A percentile compares a stretch with the other conserved stretches of the same genome.
Conservation (phyloP, 2,113 vertebrate species). For the Rousettus leschenaultii region DNA sequence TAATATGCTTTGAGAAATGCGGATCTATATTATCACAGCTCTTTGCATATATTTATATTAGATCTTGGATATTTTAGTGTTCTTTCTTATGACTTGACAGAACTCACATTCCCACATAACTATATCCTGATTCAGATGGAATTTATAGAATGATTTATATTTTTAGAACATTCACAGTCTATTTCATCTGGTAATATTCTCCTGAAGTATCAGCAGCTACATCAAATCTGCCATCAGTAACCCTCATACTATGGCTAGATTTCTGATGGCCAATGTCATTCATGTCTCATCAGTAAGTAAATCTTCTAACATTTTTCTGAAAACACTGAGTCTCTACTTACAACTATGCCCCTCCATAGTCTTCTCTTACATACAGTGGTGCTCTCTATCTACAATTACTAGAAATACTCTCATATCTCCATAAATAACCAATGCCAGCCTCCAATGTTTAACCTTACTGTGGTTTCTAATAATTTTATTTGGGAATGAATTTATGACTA, state of each 20-base stretch:
- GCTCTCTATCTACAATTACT: background rate
- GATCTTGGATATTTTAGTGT: background rate
- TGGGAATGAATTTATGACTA: background rate
- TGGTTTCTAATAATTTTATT: constrained; percentile 18
- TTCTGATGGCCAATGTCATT: background rate
- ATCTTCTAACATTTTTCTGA: background rate
- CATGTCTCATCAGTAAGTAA: background rate
- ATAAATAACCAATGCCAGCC: background rate
- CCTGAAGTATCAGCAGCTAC: background rate
- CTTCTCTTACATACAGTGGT: background rate
- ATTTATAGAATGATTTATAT: background rate
- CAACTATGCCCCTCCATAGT: too few relatives aligned
- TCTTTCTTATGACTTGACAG: background rate
- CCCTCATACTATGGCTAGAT: background rate
- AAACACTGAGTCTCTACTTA: background rate
- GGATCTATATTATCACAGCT: background rate
- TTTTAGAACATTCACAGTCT: background rate
- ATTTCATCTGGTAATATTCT: background rate
- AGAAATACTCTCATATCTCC: background rate
- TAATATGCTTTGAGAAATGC: background rate
- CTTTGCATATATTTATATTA: background rate
- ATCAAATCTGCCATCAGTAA: background rate
- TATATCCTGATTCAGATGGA: background rate
- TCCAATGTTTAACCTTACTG: background rate
- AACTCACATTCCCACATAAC: background rate